Evolutionary conservation across 1,140 invertebrate genomes (phyloP).

Genomic region (Drosophila ironensis): DNA sequence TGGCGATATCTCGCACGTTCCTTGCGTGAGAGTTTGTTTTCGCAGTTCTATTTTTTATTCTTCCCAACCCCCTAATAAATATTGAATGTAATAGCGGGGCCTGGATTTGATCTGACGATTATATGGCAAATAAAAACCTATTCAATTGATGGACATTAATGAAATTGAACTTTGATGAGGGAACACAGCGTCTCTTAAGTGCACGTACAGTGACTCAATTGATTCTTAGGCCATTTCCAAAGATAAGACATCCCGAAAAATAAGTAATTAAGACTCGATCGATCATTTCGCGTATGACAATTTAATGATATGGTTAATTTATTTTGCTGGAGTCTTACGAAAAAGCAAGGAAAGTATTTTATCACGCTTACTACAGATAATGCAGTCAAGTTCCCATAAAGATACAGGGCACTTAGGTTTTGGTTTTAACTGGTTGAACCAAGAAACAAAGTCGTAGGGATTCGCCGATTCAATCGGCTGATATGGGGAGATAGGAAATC

Average conservation of each 20-base stretch:
- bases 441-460: not conserved
- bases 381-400: not conserved
- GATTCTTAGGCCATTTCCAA: not conserved
- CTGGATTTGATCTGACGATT: constrained; percentile 11
- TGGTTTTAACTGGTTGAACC: not conserved
- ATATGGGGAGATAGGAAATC: constrained; percentile 2
- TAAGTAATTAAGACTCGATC: constrained; percentile 19
- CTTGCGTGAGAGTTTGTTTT: constrained; percentile 20
- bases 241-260: constrained; percentile 20
- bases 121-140: constrained; percentile 1
- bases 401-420: not conserved
- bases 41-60: constrained; percentile 22
- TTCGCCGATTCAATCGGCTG: too few relatives aligned
- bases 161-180: not conserved
- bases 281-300: constrained; percentile 20
- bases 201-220: not conserved
- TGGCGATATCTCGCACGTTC: constrained; percentile 14
- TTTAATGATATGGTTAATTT: constrained; percentile 8
- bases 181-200: not conserved
- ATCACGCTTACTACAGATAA: constrained; percentile 14
- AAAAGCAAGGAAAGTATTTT: not conserved
- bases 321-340: not conserved
- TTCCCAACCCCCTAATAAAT: constrained; percentile 24
- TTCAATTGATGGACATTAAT: not conserved
- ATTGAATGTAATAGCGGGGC: constrained; percentile 21